Evolutionary conservation across 2,113 vertebrate genomes (phyloP), one percentile per base, ranked within the genome.

Genomic region (Megatriorchis doriae): DNA sequence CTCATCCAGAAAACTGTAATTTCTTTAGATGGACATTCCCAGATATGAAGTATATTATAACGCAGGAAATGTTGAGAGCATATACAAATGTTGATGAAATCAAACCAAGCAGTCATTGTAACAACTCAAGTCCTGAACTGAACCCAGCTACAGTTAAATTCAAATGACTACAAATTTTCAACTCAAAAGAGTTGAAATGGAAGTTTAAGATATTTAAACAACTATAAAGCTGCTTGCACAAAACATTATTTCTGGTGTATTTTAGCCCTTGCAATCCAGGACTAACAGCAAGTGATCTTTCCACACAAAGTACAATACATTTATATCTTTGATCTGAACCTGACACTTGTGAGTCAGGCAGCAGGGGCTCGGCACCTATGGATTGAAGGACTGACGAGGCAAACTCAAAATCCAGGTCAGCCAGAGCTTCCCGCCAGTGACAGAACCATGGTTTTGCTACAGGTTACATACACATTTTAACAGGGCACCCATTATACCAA

Each of bases 301-400:
- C 34, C 13, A 10, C 38, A n/a, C 45, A 59, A 13, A 27, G 23
- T 31, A 53, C 23, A 53, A 40, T n/a, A 40, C 13, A 11, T 53
- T 91, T 73, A 53, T 53, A 14, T 40, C 59, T 91, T 81, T 81
- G 23, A 22, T 81, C 34, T 80, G 67, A 73, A 80, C 23, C 25
- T 59, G 66, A 59, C 13, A 21, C 3, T 0, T 14, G 16, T 40
- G 16, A 86, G 47, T 81, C 16, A 31, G 47, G 16, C 38, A 66
- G 67, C 38, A 26, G 26, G 52, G 52, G 19, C 38, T 67, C 0
- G 2, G 34, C 29, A 45, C 0, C 0, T 38, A 15, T 17, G 36
- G 29, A 18, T 25, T 66, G 52, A 67, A 61, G 52, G 82, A 65
- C 32, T 43, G 73, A 43, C 3, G 4, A 65, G 6, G 27, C 27